phyloP scores from a whole-genome alignment of 2,797 vertebrate genomes.

The Gymnoscopelus braueri region DNA sequence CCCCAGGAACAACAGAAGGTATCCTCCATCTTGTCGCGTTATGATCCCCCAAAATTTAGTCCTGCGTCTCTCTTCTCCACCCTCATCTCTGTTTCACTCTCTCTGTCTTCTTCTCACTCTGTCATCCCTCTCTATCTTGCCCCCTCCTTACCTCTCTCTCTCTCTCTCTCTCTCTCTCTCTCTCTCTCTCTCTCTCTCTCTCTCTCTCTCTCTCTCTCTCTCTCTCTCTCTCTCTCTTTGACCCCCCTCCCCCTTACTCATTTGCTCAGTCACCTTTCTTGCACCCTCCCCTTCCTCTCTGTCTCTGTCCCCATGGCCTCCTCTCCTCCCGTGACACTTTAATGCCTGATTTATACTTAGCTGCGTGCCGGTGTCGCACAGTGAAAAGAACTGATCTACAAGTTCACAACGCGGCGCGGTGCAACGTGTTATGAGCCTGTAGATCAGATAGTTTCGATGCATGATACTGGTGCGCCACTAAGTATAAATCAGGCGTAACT shows the following conservation, averaged over 20 bases:
- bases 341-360: too few relatives aligned
- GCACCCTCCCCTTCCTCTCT: conserved; percentile 52
- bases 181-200: conserved; percentile 32
- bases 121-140: conserved; percentile 31
- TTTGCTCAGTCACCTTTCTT: too few relatives aligned
- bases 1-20: conserved; percentile 59
- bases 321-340: conserved; percentile 30
- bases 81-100: conserved; percentile 74
- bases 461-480: too few relatives aligned
- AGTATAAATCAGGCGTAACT: neutral
- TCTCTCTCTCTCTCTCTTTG: conserved; percentile 32
- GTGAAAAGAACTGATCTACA: too few relatives aligned
- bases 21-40: conserved; percentile 77
- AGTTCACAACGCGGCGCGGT: too few relatives aligned
- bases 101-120: conserved; percentile 57
- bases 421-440: too few relatives aligned
- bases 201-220: conserved; percentile 26
- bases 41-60: conserved; percentile 75
- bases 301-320: conserved; percentile 37
- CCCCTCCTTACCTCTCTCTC: conserved; percentile 20
- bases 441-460: too few relatives aligned
- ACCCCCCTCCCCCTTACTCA: too few relatives aligned
- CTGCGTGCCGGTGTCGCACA: too few relatives aligned
- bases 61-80: conserved; percentile 69
- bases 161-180: conserved; percentile 33